phyloP scores from a whole-genome alignment of 2,797 vertebrate genomes.

The Alca torda region DNA sequence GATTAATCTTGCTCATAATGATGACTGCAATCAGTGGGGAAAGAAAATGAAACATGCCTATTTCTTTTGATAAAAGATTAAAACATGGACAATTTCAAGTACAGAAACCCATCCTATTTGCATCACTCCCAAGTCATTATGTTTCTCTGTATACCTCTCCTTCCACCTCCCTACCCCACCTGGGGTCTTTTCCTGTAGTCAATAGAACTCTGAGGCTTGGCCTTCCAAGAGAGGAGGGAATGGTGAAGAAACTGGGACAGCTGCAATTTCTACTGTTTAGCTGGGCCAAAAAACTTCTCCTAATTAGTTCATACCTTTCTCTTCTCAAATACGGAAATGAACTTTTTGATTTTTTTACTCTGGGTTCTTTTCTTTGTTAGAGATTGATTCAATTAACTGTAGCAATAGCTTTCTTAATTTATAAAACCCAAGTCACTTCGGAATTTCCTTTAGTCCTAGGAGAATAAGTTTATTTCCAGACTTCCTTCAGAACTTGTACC shows the following conservation, averaged over 20 bases:
- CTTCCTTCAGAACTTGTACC: neutral
- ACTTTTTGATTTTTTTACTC: neutral
- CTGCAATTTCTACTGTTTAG: neutral
- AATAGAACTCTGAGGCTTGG: neutral
- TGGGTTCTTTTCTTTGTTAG: neutral
- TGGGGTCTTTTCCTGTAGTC: rapidly evolving
- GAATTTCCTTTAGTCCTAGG: neutral
- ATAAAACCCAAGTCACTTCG: neutral
- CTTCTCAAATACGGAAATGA: neutral
- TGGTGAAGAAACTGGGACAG: neutral
- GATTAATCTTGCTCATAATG: neutral
- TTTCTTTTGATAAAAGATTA: neutral
- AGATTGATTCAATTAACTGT: neutral
- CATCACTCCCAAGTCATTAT: neutral
- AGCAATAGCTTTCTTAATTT: neutral
- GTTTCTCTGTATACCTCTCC: neutral
- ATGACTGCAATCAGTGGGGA: neutral
- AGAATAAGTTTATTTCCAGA: neutral
- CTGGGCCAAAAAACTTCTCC: neutral
- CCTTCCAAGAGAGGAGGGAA: neutral
- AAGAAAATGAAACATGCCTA: neutral
- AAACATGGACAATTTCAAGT: neutral
- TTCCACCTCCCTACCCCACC: rapidly evolving
- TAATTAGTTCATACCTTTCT: neutral
- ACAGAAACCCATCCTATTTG: neutral